These are phyloP conservation scores for Pheosia tremula DNA, from an alignment of 2,888 invertebrate species.

Conservation along the genomic window DNA sequence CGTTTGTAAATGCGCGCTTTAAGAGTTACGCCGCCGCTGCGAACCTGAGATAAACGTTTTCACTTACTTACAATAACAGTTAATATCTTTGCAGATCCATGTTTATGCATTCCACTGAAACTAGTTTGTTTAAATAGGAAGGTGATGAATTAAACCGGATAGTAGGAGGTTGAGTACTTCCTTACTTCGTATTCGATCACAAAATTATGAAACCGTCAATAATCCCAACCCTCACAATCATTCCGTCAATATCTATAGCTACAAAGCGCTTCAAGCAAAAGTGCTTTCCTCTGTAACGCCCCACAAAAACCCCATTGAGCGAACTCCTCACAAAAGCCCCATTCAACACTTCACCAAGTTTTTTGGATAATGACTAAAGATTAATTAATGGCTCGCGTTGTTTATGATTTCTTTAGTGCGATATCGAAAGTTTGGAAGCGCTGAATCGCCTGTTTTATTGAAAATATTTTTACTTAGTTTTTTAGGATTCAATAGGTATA, in stretches of 20 bases:
- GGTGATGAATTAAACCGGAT: neutral
- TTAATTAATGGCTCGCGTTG: constrained; percentile 46
- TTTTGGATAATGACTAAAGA: constrained; percentile 28
- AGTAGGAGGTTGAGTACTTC: too few relatives aligned
- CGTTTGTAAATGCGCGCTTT: constrained; percentile 35
- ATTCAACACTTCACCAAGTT: constrained; percentile 36
- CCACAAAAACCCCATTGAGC: constrained; percentile 46
- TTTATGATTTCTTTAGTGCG: constrained; percentile 41
- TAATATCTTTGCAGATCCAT: constrained; percentile 19
- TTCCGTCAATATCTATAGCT: constrained; percentile 1
- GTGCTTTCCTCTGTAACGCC: constrained; percentile 53
- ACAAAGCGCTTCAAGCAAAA: constrained; percentile 32
- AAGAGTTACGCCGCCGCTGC: constrained; percentile 31
- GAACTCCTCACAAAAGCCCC: constrained; percentile 38
- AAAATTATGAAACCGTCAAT: neutral
- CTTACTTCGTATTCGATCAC: too few relatives aligned
- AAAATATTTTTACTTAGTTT: neutral
- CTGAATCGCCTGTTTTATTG: constrained; percentile 1
- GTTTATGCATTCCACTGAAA: neutral
- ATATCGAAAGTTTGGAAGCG: constrained; percentile 18
- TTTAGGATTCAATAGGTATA: too few relatives aligned
- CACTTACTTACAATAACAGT: constrained; percentile 31
- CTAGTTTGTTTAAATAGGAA: neutral
- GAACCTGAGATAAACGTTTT: constrained; percentile 39
- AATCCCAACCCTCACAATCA: constrained; percentile 11